A percentile compares a stretch with the other conserved stretches of the same genome.
These are phyloP conservation scores for Tipula lateralis DNA, from an alignment of 2,888 invertebrate species.

Conservation along the genomic window DNA sequence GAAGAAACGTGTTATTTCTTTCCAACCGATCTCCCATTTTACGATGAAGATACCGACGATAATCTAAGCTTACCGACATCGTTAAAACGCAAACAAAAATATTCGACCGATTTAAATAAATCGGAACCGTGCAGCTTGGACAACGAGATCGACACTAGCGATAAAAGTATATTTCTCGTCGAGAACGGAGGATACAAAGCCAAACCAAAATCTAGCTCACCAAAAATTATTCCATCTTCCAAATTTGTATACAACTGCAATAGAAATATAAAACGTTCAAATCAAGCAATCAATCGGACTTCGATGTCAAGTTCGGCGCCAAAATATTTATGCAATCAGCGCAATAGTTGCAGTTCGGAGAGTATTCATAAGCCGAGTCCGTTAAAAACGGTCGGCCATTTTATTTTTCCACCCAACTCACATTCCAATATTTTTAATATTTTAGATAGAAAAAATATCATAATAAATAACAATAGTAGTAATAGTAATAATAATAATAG, in stretches of 20 bases:
- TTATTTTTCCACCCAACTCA: conserved; percentile 46
- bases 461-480: not conserved
- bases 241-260: conserved; percentile 21
- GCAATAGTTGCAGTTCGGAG: conserved; percentile 40
- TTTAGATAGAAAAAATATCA: conserved; percentile 38
- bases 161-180: conserved; percentile 40
- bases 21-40: conserved; percentile 26
- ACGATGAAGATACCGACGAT: not conserved
- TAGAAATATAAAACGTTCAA: not conserved
- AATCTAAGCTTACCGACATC: not conserved
- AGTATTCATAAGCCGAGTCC: conserved; percentile 46
- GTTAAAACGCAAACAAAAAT: too few species aligned
- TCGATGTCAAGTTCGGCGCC: not conserved
- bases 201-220: conserved; percentile 29
- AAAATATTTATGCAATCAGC: not conserved
- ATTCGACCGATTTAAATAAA: not conserved
- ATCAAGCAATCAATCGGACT: not conserved
- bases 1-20: not conserved
- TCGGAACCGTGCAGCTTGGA: not conserved
- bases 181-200: conserved; percentile 40
- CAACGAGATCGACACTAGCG: not conserved
- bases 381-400: conserved; percentile 49
- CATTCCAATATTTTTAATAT: conserved; percentile 48
- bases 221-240: conserved; percentile 33
- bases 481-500: not conserved